phyloP scores from a whole-genome alignment of 2,888 invertebrate species.

The Gonocerus acuteangulatus region DNA sequence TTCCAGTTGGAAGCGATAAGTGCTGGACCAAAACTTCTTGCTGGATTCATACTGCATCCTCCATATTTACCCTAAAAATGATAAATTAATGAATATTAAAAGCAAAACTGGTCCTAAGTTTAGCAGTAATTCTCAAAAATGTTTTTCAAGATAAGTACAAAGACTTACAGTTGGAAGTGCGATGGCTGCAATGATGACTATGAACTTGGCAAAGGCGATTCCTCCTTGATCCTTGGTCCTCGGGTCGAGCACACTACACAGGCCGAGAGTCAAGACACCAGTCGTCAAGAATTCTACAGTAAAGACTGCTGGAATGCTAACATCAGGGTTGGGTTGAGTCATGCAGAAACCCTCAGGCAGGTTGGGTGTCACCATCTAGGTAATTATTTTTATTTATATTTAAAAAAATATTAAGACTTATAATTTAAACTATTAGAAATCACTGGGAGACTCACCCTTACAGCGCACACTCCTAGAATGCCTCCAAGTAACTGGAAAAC shows the following conservation, averaged over 20 bases:
- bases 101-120: not conserved
- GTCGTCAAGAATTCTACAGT: conserved; percentile 44
- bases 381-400: not conserved
- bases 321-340: conserved; percentile 37
- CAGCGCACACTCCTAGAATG: conserved; percentile 42
- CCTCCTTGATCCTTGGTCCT: conserved; percentile 43
- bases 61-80: conserved; percentile 49
- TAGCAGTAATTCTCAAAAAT: not conserved
- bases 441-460: conserved; percentile 41
- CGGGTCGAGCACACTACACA: conserved; percentile 44
- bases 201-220: conserved; percentile 45
- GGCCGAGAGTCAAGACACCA: conserved; percentile 43
- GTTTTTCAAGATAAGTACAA: too few relatives aligned
- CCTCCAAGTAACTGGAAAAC: conserved; percentile 43
- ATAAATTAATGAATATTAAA: not conserved
- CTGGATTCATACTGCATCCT: conserved; percentile 64
- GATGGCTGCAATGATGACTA: conserved; percentile 43
- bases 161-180: conserved; percentile 42
- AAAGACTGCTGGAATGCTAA: conserved; percentile 41
- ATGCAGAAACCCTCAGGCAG: conserved; percentile 41
- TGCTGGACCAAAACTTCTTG: conserved; percentile 62
- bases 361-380: conserved; percentile 42
- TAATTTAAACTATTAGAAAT: not conserved
- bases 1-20: conserved; percentile 59
- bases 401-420: not conserved